Percentiles rank a stretch among this genome's conserved stretches.
phyloP scores from a whole-genome alignment of 2,888 invertebrate species.

The Macaria notata region DNA sequence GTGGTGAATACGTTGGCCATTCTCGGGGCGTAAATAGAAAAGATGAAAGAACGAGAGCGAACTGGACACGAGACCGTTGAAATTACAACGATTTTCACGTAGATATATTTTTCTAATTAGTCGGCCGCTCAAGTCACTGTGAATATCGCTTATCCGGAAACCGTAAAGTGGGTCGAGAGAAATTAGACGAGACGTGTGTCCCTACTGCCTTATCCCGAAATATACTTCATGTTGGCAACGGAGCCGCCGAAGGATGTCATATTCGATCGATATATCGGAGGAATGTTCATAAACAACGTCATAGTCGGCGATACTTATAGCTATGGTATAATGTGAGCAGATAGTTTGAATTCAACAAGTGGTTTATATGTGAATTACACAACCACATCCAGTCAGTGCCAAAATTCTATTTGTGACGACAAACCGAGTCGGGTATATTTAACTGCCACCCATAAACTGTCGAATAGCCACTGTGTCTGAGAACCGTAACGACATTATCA shows the following conservation, averaged over 20 bases:
- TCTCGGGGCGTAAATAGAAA: constrained; percentile 26
- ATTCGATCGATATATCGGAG: constrained; percentile 20
- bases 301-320: constrained; percentile 23
- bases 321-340: constrained; percentile 53
- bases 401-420: constrained; percentile 81
- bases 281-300: constrained; percentile 27
- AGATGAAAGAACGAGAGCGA: constrained; percentile 9
- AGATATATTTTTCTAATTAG: constrained; percentile 19
- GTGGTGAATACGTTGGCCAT: constrained; percentile 28
- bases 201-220: constrained; percentile 20
- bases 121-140: constrained; percentile 8
- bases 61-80: constrained; percentile 4
- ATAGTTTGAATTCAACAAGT: constrained; percentile 72
- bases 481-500: constrained; percentile 52
- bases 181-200: constrained; percentile 24
- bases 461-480: constrained; percentile 67
- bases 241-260: constrained; percentile 13
- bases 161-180: constrained; percentile 23
- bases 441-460: constrained; percentile 80
- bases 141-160: constrained; percentile 26
- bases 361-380: constrained; percentile 79
- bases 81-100: constrained; percentile 5
- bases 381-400: constrained; percentile 78
- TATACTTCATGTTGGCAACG: constrained; percentile 19
- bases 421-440: constrained; percentile 80